Evolutionary conservation across 2,797 vertebrate genomes (phyloP).

Genomic region (Gambelia wislizenii): DNA sequence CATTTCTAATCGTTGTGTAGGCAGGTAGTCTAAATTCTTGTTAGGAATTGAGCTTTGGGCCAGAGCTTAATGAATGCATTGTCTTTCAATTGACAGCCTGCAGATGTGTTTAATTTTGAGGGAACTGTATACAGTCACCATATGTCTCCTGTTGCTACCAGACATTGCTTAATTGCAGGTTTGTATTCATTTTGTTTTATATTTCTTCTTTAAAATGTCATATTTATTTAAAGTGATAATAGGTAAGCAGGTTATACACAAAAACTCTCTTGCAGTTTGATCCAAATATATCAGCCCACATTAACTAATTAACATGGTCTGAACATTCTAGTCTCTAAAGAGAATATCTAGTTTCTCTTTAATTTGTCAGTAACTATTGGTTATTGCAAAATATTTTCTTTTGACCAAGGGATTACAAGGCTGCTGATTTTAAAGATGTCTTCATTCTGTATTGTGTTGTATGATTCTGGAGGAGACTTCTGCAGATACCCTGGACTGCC

Average conservation of each 20-base stretch:
- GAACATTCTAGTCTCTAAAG: too few relatives aligned
- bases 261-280: not conserved
- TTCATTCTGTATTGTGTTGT: not conserved
- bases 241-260: not conserved
- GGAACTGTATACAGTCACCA: slow-evolving; percentile 95
- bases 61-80: slow-evolving; percentile 31
- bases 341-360: not conserved
- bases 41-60: slow-evolving; percentile 30
- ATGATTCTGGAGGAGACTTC: too few relatives aligned
- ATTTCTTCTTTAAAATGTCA: not conserved
- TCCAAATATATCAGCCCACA: not conserved
- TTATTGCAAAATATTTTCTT: not conserved
- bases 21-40: slow-evolving; percentile 17
- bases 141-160: slow-evolving; percentile 92
- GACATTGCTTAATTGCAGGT: slow-evolving; percentile 97
- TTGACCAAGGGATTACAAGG: not conserved
- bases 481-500: too few relatives aligned
- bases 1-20: not conserved
- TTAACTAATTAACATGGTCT: not conserved
- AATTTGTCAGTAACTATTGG: not conserved
- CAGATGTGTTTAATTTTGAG: slow-evolving; percentile 93
- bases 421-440: not conserved
- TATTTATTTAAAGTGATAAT: not conserved
- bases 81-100: slow-evolving; percentile 81
- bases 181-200: slow-evolving; percentile 28